Percentiles rank a stretch among this genome's conserved stretches.
Evolutionary conservation across 1,140 invertebrate species (phyloP).

Genomic region (Drosophila punjabiensis): DNA sequence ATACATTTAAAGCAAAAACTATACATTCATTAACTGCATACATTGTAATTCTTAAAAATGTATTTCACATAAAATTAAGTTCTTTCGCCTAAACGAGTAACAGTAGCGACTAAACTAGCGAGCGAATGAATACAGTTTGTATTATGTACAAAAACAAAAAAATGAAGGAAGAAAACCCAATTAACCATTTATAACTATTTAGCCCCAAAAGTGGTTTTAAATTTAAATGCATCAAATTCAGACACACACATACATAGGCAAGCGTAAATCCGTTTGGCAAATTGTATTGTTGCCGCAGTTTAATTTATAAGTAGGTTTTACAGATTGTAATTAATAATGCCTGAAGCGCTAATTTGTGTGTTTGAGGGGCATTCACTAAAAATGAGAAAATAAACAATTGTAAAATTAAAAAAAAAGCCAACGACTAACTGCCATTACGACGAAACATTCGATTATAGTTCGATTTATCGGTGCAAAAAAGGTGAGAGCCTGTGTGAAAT

Average conservation of each 20-base stretch:
- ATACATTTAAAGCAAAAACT: constrained; percentile 66
- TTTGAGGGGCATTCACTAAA: constrained; percentile 64
- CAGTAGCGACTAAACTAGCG: constrained; percentile 31
- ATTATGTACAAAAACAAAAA: constrained; percentile 70
- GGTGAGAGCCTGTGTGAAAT: neutral
- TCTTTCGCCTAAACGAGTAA: constrained; percentile 52
- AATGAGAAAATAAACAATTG: constrained; percentile 70
- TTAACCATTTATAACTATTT: too few relatives aligned
- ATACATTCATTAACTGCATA: constrained; percentile 61
- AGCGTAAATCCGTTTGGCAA: too few relatives aligned
- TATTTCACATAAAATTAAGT: constrained; percentile 73
- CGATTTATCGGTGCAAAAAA: neutral
- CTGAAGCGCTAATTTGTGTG: constrained; percentile 55
- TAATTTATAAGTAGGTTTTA: constrained; percentile 64
- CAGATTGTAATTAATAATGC: constrained; percentile 75
- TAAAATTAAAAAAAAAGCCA: constrained; percentile 48
- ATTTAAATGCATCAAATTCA: too few relatives aligned
- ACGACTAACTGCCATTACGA: neutral
- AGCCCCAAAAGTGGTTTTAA: too few relatives aligned
- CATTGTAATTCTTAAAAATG: constrained; percentile 66
- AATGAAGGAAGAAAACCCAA: too few relatives aligned
- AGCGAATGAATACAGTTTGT: constrained; percentile 66
- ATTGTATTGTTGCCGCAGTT: too few relatives aligned
- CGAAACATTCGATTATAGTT: neutral
- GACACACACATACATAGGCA: too few relatives aligned